Evolutionary conservation across 2,888 invertebrate genomes (phyloP), one percentile per base, ranked within the genome.

Genomic region (Platycheirus albimanus): DNA sequence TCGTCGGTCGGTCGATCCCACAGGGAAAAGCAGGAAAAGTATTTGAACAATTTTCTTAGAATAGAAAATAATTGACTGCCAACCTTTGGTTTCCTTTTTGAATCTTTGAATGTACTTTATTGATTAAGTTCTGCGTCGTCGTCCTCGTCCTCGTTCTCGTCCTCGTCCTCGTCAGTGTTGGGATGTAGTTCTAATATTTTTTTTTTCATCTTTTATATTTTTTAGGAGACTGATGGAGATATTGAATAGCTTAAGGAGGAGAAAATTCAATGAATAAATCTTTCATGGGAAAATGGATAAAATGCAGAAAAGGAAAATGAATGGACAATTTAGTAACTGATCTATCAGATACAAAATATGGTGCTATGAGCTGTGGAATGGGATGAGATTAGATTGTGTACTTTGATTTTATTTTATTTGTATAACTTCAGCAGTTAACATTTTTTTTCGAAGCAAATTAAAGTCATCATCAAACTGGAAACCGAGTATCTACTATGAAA

Each of bases 51-150:
- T 45, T 41, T 66, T 56, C 56, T 41, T 15, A 30, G 66, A 56
- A 38, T 30, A 28, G 56, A 56, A 66, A 56, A 74, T 74, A 64
- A 74, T 74, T 74, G 72, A 72, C 72, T 56, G 41, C 15, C 47
- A 56, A 47, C 56, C 36, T 30, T 66, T 49, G 49, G 47, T 61
- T 61, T 61, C 43, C 61, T 43, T 45, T 30, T 45, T 30, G 17
- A 61, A 45, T 43, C 28, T 28, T 43, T 43, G 28, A 58, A 45
- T 45, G 54, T 54, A 36, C 45, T 38, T 70, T 64, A 64, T 66
- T 66, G 64, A 66, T 47, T 66, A 30, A 54, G 45, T 47, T 45
- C 24, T 64, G 45, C 28, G 45, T 45, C 33, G 11, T 10, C 19
- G 36, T 54, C n/a, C 2, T 38, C 6, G 13, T 19, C 52, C n/a